Percentiles rank a stretch among this genome's conserved stretches.
Conservation (phyloP, 1,140 invertebrate genomes). For the Magallana angulata region DNA sequence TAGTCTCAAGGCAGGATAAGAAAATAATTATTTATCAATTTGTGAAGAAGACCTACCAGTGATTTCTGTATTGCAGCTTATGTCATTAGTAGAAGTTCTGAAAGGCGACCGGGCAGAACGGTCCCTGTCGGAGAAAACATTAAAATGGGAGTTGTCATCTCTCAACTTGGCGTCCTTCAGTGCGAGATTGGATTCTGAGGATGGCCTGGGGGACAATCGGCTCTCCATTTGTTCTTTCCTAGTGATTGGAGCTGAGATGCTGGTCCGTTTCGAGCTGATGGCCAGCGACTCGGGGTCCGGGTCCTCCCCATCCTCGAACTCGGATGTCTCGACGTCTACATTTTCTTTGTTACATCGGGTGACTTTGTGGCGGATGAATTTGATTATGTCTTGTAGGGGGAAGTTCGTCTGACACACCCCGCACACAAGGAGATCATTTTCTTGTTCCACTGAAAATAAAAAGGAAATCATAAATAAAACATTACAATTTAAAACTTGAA, state of each 20-base stretch:
- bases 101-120: constrained; percentile 49
- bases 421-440: constrained; percentile 77
- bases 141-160: constrained; percentile 57
- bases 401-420: constrained; percentile 76
- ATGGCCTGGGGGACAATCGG: constrained; percentile 59
- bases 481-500: background rate
- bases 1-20: too few species aligned
- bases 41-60: constrained; percentile 65
- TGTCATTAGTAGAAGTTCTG: constrained; percentile 61
- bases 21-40: too few species aligned
- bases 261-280: constrained; percentile 67
- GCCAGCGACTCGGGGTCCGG: constrained; percentile 57
- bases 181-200: constrained; percentile 46
- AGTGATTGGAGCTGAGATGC: constrained; percentile 70
- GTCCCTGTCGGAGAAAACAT: constrained; percentile 10
- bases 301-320: constrained; percentile 64
- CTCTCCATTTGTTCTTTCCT: constrained; percentile 66
- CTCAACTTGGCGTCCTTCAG: constrained; percentile 54
- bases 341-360: constrained; percentile 75
- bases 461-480: constrained; percentile 29
- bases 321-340: constrained; percentile 59
- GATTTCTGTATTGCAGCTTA: constrained; percentile 74
- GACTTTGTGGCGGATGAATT: constrained; percentile 76
- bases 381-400: constrained; percentile 73
- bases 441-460: constrained; percentile 74